These are phyloP conservation scores for Aplodontia rufa DNA, from an alignment of 2,113 vertebrate genomes.

Conservation along the genomic window DNA sequence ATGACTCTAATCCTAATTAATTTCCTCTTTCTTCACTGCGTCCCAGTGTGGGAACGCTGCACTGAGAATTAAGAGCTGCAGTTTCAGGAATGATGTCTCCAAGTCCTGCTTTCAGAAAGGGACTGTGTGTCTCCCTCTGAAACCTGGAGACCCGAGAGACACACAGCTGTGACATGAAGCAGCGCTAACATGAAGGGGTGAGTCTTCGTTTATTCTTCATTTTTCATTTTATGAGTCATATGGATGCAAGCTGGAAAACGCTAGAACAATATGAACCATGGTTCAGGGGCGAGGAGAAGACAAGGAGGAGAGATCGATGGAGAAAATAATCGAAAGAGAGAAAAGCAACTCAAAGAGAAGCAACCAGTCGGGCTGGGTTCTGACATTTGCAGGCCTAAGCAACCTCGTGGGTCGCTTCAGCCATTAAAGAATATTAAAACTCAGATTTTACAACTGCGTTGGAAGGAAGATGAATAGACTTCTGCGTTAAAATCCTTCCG, in stretches of 20 bases:
- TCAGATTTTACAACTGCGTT: neutral
- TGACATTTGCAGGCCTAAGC: neutral
- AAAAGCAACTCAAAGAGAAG: neutral
- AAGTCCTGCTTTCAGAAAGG: neutral
- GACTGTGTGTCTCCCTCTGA: neutral
- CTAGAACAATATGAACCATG: neutral
- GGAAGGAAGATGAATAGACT: neutral
- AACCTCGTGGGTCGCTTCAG: neutral
- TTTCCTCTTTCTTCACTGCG: neutral
- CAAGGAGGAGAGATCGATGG: neutral
- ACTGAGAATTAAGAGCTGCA: too few relatives aligned
- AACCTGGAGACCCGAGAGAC: neutral
- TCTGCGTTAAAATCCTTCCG: neutral
- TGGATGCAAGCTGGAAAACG: neutral
- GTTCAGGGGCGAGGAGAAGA: neutral
- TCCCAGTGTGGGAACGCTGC: neutral
- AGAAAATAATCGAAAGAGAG: neutral
- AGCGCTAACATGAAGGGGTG: too few relatives aligned
- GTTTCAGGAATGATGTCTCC: neutral
- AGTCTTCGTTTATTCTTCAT: neutral
- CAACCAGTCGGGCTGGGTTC: neutral
- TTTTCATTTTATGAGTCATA: neutral
- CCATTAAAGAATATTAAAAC: neutral
- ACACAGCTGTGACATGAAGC: neutral
- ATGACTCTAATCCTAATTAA: conserved; percentile 72